Conservation (phyloP, 2,888 invertebrate species). For the Conchocele bisecta region DNA sequence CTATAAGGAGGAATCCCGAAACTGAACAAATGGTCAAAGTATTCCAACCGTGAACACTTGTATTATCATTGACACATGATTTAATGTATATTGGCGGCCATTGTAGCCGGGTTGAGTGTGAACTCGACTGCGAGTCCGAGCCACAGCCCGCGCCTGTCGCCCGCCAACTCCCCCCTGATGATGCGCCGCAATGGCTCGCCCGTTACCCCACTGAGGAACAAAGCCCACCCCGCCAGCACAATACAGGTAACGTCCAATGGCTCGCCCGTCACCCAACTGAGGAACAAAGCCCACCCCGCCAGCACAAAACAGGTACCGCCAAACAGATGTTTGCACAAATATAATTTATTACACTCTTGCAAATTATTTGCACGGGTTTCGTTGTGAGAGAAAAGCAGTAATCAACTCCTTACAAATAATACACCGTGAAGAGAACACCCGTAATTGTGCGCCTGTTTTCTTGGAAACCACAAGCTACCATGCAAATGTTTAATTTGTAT, state of each 20-base stretch:
- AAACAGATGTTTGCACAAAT: conserved; percentile 47
- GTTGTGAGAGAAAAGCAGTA: too few species aligned
- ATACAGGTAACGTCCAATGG: conserved; percentile 68
- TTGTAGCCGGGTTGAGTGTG: conserved; percentile 47
- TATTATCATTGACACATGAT: too few species aligned
- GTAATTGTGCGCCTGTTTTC: too few species aligned
- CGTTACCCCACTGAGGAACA: conserved; percentile 63
- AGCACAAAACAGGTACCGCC: conserved; percentile 68
- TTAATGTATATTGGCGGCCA: too few species aligned
- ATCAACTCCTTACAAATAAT: not conserved
- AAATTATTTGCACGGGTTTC: too few species aligned
- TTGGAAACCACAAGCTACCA: too few species aligned
- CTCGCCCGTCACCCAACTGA: conserved; percentile 68
- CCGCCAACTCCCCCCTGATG: conserved; percentile 74
- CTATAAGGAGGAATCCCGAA: too few species aligned
- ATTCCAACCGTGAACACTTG: too few species aligned
- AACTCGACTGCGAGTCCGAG: conserved; percentile 69
- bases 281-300: conserved; percentile 53
- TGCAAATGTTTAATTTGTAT: too few species aligned
- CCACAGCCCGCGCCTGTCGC: conserved; percentile 77
- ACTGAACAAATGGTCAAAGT: too few species aligned
- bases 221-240: conserved; percentile 53
- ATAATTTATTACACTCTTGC: too few species aligned
- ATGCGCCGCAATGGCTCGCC: conserved; percentile 72
- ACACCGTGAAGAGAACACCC: too few species aligned